Base-by-base conservation (phyloP, 2,797 vertebrate genomes). In the Saguinus oedipus region DNA sequence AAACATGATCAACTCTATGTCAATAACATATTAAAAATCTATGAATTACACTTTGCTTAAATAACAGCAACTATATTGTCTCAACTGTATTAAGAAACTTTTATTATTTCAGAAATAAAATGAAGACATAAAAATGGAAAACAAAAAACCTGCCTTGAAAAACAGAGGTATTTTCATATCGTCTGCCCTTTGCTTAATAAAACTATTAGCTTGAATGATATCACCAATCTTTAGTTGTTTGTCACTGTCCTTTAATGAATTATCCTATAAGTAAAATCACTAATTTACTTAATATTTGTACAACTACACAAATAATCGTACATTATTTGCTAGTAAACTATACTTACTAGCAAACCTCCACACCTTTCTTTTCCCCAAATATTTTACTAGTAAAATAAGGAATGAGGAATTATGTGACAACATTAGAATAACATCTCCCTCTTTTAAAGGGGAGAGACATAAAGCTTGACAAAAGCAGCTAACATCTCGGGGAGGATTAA, bases 1-100 rank as follows among this genome's bases (percentile, higher is more conserved):
- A 98, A 95, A 87, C 91, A 98, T 97, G 19, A 94, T 36, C 96
- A 98, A 98, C 30, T 61, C 59, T 17, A 85, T 50, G 87, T 98
- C 84, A 98, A 89, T 53, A 75, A 83, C 86, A 44, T 48, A 68
- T 61, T 46, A 91, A 97, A 81, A 94, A 79, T 76, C n/a, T 75
- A 91, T 93, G 44, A 59, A n/a, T 81, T 94, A 83, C 15, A 92
- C 20, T 91, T 82, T 59, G 8, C 81, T 88, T 91, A 91, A 88
- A 75, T 94, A 68, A 93, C 7, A 88, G 50, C 30, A 93, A 90
- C 6, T 83, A 89, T 86, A 75, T 9, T 61, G 11, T 9, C 55
- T 88, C 46, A 79, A 88, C 7, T 48, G 1, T 80, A 90, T 85
- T 82, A 93, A 86, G 8, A 94, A 96, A 76, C 5, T 53, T 53